Evolutionary conservation across 2,113 vertebrate species (phyloP), one percentile per base, ranked within the genome.

Genomic region (Ardeotis arabs): DNA sequence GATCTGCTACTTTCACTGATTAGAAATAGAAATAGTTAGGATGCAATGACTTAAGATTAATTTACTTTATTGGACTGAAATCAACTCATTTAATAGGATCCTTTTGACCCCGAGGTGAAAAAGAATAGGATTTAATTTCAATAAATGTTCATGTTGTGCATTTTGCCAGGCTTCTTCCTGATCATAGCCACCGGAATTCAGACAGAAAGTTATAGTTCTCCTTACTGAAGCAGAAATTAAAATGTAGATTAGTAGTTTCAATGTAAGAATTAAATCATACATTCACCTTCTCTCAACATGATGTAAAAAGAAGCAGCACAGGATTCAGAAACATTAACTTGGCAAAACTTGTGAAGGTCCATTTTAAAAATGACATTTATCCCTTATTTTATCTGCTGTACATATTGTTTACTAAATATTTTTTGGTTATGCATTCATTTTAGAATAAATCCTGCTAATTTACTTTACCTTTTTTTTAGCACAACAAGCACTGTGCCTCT

Each of bases 91-190:
- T 16, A 72, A 56, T 3, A 56, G 19, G 7, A 68, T 52, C 7
- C 25, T 75, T 93, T 28, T 56, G 29, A 62, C 24, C 5, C 7
- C 0, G 0, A 62, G 22, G 15, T 45, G 24, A 64, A 31, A 49
- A 68, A 49, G 35, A 24, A 68, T 8, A 76, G 20, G 12, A 83
- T 73, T 83, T 83, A 14, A 62, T 59, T 64, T 41, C 55, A 49
- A 21, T 49, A 73, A 66, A 41, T 10, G 7, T 31, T 24, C 53
- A 60, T 10, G 9, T 4, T 56, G 10, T 12, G 55, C n/a, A n/a
- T 77, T 76, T 39, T 88, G 20, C 23, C 82, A 87, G 45, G 39
- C 8, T 69, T 83, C 39, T 69, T 92, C 28, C 79, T 73, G n/a
- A 83, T 19, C 16, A 39, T 3, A 85, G 39, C 33, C 29, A 86